A percentile compares a stretch with the other conserved stretches of the same genome.
phyloP scores from a whole-genome alignment of 2,888 invertebrate species.

The Peribatodes rhomboidaria region DNA sequence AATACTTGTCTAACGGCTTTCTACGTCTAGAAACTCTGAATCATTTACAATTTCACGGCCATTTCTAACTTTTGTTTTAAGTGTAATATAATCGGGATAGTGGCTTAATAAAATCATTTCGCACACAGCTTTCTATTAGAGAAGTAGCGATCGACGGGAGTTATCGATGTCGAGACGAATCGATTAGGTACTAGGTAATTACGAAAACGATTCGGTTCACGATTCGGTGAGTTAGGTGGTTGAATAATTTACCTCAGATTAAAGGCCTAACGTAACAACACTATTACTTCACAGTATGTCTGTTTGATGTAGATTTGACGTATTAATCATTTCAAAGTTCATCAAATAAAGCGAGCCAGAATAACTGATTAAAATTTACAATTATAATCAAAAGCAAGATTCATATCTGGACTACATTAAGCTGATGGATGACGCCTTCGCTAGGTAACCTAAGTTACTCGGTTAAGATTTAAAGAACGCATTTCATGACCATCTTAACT shows the following conservation, averaged over 20 bases:
- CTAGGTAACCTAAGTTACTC: too few species aligned
- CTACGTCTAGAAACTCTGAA: constrained; percentile 45
- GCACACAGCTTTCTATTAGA: constrained; percentile 53
- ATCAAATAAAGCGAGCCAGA: background rate
- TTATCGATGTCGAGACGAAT: constrained; percentile 55
- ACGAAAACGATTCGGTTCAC: constrained; percentile 59
- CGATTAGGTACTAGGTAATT: constrained; percentile 49
- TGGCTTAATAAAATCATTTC: constrained; percentile 39
- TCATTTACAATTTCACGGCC: constrained; percentile 47
- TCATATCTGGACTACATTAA: too few species aligned
- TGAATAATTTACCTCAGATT: background rate
- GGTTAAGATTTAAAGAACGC: too few species aligned
- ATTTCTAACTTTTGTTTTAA: constrained; percentile 41
- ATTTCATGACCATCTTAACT: too few species aligned
- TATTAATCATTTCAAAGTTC: background rate
- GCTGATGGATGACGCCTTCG: too few species aligned
- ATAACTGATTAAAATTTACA: too few species aligned
- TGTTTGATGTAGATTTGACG: background rate
- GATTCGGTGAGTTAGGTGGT: constrained; percentile 53
- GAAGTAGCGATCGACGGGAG: constrained; percentile 49
- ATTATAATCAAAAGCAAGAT: too few species aligned
- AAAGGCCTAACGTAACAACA: background rate
- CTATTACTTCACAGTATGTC: background rate
- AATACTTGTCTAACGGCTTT: constrained; percentile 39
- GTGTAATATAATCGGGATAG: constrained; percentile 36